These are phyloP conservation scores for Brachynemurus nebulosus DNA, from an alignment of 2,888 invertebrate genomes.

Conservation along the genomic window DNA sequence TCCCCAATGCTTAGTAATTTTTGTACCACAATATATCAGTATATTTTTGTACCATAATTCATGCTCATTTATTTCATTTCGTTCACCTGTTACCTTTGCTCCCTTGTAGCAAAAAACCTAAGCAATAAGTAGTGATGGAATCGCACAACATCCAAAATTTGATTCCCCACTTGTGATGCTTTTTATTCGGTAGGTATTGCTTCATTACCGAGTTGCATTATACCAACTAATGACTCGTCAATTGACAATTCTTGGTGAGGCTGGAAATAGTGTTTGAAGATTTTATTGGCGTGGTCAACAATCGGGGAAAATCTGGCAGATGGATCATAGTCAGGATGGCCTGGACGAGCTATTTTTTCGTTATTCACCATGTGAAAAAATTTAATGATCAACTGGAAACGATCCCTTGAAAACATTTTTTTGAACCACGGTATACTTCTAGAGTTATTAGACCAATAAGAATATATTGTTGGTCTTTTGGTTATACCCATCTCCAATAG, in stretches of 20 bases:
- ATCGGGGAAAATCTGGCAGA: constrained; percentile 17
- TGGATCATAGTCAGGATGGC: constrained; percentile 18
- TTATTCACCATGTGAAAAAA: constrained; percentile 12
- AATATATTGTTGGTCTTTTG: constrained; percentile 13
- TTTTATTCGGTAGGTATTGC: constrained; percentile 21
- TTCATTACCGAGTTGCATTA: not conserved
- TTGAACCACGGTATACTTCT: constrained; percentile 17
- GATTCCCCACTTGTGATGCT: constrained; percentile 19
- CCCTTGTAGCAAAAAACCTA: constrained; percentile 19
- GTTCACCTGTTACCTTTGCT: constrained; percentile 16
- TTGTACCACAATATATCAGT: too few species aligned
- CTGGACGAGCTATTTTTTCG: constrained; percentile 13
- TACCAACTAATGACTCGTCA: constrained; percentile 21
- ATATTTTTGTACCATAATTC: constrained; percentile 17
- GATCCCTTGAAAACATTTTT: constrained; percentile 19
- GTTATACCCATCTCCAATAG: constrained; percentile 17
- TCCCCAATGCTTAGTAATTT: constrained; percentile 19
- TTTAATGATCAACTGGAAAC: constrained; percentile 17
- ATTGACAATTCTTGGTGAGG: constrained; percentile 18
- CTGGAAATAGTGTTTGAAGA: constrained; percentile 18
- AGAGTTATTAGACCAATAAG: constrained; percentile 18
- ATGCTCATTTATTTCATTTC: constrained; percentile 16
- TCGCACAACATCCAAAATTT: constrained; percentile 22
- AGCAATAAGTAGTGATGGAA: constrained; percentile 20
- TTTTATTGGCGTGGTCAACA: constrained; percentile 20